Base-by-base conservation (phyloP, 2,113 vertebrate genomes). In the Paradoxurus hermaphroditus region DNA sequence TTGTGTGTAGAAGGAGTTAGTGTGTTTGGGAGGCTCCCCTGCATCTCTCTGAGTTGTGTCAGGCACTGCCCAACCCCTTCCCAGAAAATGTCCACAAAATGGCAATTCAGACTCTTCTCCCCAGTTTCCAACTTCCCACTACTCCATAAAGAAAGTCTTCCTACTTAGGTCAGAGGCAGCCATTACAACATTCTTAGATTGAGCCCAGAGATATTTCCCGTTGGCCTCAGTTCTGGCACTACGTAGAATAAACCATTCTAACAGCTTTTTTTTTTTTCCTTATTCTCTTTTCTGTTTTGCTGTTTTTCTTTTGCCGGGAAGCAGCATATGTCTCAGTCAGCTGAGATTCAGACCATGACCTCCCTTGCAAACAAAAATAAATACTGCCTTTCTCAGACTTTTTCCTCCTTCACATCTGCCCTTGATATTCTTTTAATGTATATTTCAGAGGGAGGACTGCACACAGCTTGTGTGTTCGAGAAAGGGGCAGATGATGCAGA, bases 301-400 rank as follows among this genome's bases (percentile, higher is more conserved):
- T 87, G 21, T 68, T 81, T 84, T 90, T 91, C 21, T 39, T 96
- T 93, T 62, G 4, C 63, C 67, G 12, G 56, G 65, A 96, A 82
- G 67, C 70, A 79, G 75, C 73, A 56, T 91, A 73, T 72, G 29
- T 53, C 84, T 93, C n/a, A 94, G 91, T 91, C 90, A 97, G 78
- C 68, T 91, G 91, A 94, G 46, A 92, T 75, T 84, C 63, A 95
- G 77, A 87, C 18, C 29, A 83, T 83, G 91, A 81, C 75, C n/a
- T 93, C 29, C 65, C 29, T 90, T 41, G 92, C 10, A 73, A 95
- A 67, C 34, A 46, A 96, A 84, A 93, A 94, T 82, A 93, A 81
- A 65, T 18, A 16, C 67, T 85, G 53, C n/a, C n/a, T 36, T 86
- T 87, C 63, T 96, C 86, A 70, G 46, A 53, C 25, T 65, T 96